These are phyloP conservation scores for Lophura nycthemera DNA, from an alignment of 2,113 vertebrate genomes.

Conservation along the genomic window DNA sequence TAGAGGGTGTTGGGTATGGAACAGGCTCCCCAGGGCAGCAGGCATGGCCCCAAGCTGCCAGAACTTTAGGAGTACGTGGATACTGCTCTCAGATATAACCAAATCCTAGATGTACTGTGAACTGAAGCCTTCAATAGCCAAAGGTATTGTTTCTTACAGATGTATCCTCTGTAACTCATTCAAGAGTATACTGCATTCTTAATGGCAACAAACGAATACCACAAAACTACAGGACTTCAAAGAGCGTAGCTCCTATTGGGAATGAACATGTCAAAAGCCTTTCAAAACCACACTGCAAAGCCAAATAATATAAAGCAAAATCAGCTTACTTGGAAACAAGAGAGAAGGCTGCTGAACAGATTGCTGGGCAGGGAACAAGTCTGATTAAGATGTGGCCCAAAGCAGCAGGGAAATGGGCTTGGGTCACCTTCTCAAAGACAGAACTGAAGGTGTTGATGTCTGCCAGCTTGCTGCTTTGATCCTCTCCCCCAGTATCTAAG, in stretches of 20 bases:
- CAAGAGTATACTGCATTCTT: not conserved
- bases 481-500: constrained; percentile 87
- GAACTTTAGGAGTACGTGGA: too few relatives aligned
- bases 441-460: constrained; percentile 90
- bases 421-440: constrained; percentile 92
- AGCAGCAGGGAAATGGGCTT: constrained; percentile 90
- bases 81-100: not conserved
- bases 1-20: too few relatives aligned
- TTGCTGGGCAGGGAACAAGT: constrained; percentile 91
- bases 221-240: not conserved
- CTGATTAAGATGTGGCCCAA: constrained; percentile 90
- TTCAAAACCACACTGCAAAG: not conserved
- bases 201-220: not conserved
- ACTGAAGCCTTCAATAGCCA: not conserved
- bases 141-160: not conserved
- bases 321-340: constrained; percentile 93
- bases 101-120: not conserved
- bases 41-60: too few relatives aligned
- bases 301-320: not conserved
- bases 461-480: constrained; percentile 86
- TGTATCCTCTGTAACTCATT: not conserved
- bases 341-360: constrained; percentile 95
- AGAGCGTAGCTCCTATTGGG: not conserved
- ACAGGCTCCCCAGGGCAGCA: too few relatives aligned
- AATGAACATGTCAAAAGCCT: not conserved